Percentiles rank a stretch among this genome's conserved stretches.
phyloP scores from a whole-genome alignment of 2,113 vertebrate genomes.

The Alethe castanea region DNA sequence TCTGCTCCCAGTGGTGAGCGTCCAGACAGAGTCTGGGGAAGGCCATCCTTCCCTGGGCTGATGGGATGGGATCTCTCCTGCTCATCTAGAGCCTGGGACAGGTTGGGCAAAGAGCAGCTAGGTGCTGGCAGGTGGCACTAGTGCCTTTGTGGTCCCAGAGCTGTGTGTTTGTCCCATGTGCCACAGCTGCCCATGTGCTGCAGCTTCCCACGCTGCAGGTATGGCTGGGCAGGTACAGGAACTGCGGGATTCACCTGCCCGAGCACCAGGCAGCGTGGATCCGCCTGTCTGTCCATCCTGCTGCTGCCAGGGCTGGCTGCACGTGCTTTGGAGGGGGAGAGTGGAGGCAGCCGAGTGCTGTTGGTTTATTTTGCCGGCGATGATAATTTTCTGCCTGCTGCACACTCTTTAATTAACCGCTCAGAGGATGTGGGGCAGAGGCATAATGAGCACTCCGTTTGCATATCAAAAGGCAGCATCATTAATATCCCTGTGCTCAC shows the following conservation, averaged over 20 bases:
- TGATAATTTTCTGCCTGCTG: constrained; percentile 56
- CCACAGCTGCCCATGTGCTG: neutral
- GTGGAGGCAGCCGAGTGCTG: neutral
- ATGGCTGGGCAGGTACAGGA: fast-evolving
- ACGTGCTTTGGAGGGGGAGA: neutral
- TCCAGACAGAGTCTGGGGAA: neutral
- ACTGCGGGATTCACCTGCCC: neutral
- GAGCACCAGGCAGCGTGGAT: fast-evolving
- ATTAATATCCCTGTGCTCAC: neutral
- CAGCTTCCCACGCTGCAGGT: fast-evolving
- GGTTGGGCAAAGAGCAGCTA: neutral
- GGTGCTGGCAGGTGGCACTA: neutral
- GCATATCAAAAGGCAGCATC: constrained; percentile 69
- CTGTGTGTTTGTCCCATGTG: neutral
- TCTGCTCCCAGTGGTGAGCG: neutral
- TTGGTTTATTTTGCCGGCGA: constrained; percentile 43
- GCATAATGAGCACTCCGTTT: constrained; percentile 49
- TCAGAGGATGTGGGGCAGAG: constrained; percentile 55
- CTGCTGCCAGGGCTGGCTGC: neutral
- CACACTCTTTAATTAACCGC: constrained; percentile 67
- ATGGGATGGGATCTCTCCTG: neutral
- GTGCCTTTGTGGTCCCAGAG: neutral
- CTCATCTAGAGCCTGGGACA: neutral
- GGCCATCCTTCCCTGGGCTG: neutral
- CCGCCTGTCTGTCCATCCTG: neutral